A percentile compares a stretch with the other conserved stretches of the same genome.
These are phyloP conservation scores for Diachrysia chrysitis DNA, from an alignment of 2,888 invertebrate genomes.

Conservation along the genomic window DNA sequence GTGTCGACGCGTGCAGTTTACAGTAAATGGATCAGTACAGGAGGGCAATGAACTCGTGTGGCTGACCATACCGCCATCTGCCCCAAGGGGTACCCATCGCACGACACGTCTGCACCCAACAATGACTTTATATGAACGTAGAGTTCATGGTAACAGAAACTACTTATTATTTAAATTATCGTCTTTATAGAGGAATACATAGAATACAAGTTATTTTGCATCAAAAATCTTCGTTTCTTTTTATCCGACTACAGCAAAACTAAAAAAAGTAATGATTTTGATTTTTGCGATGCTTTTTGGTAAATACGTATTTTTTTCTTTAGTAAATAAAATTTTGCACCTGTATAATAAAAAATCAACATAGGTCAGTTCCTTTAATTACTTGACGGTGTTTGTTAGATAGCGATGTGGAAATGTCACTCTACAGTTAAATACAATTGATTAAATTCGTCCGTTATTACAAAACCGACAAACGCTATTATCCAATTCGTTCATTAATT, in stretches of 20 bases:
- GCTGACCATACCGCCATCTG: slow-evolving; percentile 22
- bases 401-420: neutral
- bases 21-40: slow-evolving; percentile 57
- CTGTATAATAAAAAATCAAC: too few relatives aligned
- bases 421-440: neutral
- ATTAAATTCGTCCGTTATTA: neutral
- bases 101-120: neutral
- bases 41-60: slow-evolving; percentile 57
- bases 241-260: too few relatives aligned
- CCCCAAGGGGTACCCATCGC: slow-evolving; percentile 30
- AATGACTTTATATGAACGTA: slow-evolving; percentile 16
- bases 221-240: too few relatives aligned
- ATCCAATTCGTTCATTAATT: neutral
- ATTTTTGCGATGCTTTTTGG: too few relatives aligned
- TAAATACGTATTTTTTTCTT: too few relatives aligned
- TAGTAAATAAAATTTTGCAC: too few relatives aligned
- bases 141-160: neutral
- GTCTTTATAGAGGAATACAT: too few relatives aligned
- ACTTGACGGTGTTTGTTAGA: neutral
- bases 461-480: too few relatives aligned
- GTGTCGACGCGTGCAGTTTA: slow-evolving; percentile 51
- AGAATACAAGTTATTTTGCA: too few relatives aligned
- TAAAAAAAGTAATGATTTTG: too few relatives aligned
- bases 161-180: neutral
- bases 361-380: too few relatives aligned